phyloP scores from a whole-genome alignment of 2,888 invertebrate species.

The Eretmocerus hayati region DNA sequence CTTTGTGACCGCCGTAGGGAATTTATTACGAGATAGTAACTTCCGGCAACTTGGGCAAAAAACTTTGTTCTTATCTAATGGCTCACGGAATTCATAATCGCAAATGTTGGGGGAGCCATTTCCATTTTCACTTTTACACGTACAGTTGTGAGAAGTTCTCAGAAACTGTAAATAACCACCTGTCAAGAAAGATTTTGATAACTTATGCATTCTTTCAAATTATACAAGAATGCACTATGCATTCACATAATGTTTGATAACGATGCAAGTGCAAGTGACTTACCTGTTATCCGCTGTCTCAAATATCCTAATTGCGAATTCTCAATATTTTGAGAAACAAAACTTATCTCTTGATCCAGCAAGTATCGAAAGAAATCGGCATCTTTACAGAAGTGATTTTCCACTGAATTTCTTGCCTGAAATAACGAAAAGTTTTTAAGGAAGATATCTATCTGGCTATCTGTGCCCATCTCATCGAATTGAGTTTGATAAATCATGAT shows the following conservation, averaged over 20 bases:
- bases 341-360: conserved; percentile 65
- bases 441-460: too few species aligned
- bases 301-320: conserved; percentile 57
- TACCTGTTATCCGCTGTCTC: conserved; percentile 55
- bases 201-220: neutral
- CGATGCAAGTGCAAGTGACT: too few species aligned
- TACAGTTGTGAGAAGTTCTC: conserved; percentile 32
- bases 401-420: conserved; percentile 47
- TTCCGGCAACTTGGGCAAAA: conserved; percentile 35
- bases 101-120: neutral
- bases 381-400: conserved; percentile 53
- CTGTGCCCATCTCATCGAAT: too few species aligned
- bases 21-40: conserved; percentile 30
- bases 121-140: conserved; percentile 25
- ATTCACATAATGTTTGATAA: too few species aligned
- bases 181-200: conserved; percentile 10
- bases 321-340: conserved; percentile 59
- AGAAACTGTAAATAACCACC: conserved; percentile 34
- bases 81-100: conserved; percentile 29
- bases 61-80: conserved; percentile 27
- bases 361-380: conserved; percentile 57
- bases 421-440: too few species aligned
- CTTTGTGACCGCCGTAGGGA: conserved; percentile 33
- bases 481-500: too few species aligned
- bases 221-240: too few species aligned